phyloP scores from a whole-genome alignment of 2,113 vertebrate genomes.

The Apodemus speciosus region DNA sequence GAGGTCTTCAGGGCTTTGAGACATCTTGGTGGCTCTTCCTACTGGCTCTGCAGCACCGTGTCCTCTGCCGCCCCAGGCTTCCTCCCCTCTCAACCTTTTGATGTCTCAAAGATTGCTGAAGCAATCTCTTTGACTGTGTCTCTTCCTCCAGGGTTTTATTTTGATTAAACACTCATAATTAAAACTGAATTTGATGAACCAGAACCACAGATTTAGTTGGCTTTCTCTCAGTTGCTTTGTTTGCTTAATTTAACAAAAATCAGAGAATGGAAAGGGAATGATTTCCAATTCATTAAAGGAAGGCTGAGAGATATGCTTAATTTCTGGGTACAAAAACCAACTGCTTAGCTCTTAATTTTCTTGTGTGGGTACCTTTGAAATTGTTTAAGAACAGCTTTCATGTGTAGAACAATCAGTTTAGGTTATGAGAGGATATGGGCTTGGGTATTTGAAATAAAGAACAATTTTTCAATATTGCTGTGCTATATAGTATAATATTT shows the following conservation, averaged over 20 bases:
- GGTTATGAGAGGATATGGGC: not conserved
- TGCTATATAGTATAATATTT: not conserved
- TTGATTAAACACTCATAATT: constrained; percentile 68
- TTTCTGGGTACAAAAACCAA: not conserved
- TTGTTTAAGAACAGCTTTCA: not conserved
- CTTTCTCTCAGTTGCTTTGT: constrained; percentile 42
- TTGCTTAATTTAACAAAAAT: constrained; percentile 52
- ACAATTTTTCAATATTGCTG: too few species aligned
- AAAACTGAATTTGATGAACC: constrained; percentile 60
- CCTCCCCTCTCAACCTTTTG: not conserved
- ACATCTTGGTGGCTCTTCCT: not conserved
- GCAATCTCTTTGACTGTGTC: not conserved
- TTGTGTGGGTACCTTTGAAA: not conserved
- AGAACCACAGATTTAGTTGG: constrained; percentile 39
- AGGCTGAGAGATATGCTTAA: constrained; percentile 11
- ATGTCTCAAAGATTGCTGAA: not conserved
- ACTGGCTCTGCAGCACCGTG: too few species aligned
- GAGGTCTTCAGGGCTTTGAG: too few species aligned
- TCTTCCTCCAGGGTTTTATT: constrained; percentile 52
- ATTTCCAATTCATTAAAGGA: constrained; percentile 51
- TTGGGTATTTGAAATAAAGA: not conserved
- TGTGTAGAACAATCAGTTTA: not conserved
- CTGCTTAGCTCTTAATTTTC: not conserved
- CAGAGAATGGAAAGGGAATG: constrained; percentile 34
- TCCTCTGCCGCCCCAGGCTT: not conserved